Evolutionary conservation across 1,140 invertebrate species (phyloP), one percentile per base, ranked within the genome.

Genomic region (Trigoniulus corallinus): DNA sequence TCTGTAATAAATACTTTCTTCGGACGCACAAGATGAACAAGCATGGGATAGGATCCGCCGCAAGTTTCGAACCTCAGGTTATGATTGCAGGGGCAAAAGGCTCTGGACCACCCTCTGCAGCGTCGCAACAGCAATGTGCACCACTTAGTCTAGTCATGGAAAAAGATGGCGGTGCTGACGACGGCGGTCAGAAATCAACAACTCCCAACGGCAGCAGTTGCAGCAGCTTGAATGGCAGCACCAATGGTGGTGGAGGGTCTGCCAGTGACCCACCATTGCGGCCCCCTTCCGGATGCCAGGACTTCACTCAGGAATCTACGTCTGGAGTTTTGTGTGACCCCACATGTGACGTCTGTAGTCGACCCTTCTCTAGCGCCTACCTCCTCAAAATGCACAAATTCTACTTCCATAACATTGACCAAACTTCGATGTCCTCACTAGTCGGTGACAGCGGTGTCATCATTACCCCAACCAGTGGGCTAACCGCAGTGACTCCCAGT

Each of bases 1-100:
- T 93, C 64, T 87, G 84, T 65, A 95, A 94, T 64, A 91, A 93
- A 62, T 93, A 93, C 61, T 94, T 93, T 62, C 66, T 96, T 20
- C 75, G 85, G 26, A 91, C 87, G 18, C 91, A 96, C 64, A 88
- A 92, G 58, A 75, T 86, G 64, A 76, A 75, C 56, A 74, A 74
- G 57, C 74, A 75, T 61, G 72, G 73, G 20, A 69, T 74, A 61
- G 22, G 61, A 63, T 45, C 39, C n/a, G 21, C 4, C 3, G n/a
- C 39, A 7, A n/a, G 23, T 21, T 13, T 18, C 37, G 18, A 18
- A 12, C 37, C 37, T 39, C 37, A 12, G 12, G 37, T 12, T 39
- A 12, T 18, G 12, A 18, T 12, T 18, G 18, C 12, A 18, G 18
- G 18, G 12, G 12, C 37, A 39, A 12, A 12, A 39, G 37, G 37